Evolutionary conservation across 2,113 vertebrate genomes (phyloP).

Genomic region (Ahaetulla prasina): DNA sequence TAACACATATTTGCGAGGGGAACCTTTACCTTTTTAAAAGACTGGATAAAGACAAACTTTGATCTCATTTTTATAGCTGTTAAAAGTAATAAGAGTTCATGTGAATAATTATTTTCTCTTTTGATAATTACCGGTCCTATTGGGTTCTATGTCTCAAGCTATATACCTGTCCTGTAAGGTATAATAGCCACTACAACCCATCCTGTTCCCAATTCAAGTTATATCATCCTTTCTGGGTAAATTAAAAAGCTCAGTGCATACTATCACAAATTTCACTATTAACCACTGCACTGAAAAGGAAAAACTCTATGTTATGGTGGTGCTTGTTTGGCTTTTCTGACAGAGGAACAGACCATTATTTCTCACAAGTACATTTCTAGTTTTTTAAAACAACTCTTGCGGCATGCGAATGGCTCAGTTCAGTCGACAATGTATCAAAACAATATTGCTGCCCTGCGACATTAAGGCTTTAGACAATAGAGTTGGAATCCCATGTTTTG

Average conservation of each 20-base stretch:
- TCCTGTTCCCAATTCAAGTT: neutral
- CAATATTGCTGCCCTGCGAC: conserved; percentile 35
- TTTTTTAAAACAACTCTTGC: neutral
- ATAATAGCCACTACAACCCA: neutral
- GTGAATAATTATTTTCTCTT: neutral
- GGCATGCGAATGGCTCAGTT: conserved; percentile 47
- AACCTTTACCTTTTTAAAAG: no score
- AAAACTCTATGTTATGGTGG: neutral
- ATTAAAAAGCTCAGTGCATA: neutral
- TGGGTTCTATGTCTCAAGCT: neutral
- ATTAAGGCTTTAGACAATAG: conserved; percentile 24
- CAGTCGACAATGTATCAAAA: conserved; percentile 48
- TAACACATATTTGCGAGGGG: no score
- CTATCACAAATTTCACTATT: neutral
- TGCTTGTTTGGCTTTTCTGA: neutral
- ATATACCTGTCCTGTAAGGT: neutral
- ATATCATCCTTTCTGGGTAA: neutral
- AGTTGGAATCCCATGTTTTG: conserved; percentile 33
- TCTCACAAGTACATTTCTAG: conserved; percentile 23
- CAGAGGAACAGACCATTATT: neutral
- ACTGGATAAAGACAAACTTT: neutral
- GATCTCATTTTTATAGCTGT: neutral
- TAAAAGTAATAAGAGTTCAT: neutral
- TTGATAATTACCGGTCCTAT: neutral
- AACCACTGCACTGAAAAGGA: neutral